Percentiles rank a stretch among this genome's conserved stretches.
Evolutionary conservation across 2,797 vertebrate species (phyloP).

Genomic region (Sebastes matsubarae): DNA sequence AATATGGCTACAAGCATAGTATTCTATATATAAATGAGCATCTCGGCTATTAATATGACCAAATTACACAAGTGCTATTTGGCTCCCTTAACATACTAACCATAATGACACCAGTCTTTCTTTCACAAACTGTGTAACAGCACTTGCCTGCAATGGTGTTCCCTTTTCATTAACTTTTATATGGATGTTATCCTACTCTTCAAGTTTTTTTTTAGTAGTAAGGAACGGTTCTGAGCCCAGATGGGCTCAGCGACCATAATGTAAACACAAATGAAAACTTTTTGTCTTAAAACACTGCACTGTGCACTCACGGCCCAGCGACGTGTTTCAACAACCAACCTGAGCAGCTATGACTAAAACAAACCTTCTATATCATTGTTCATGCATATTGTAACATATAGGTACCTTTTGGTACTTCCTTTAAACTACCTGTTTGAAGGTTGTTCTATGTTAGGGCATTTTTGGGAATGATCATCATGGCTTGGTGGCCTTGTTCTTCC

Average conservation of each 20-base stretch:
- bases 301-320: slow-evolving; percentile 16
- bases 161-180: neutral
- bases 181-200: neutral
- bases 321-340: slow-evolving; percentile 33
- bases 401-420: slow-evolving; percentile 24
- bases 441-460: slow-evolving; percentile 37
- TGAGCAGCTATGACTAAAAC: slow-evolving; percentile 56
- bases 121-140: slow-evolving; percentile 8
- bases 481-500: slow-evolving; percentile 55
- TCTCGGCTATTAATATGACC: slow-evolving; percentile 20
- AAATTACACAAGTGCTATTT: slow-evolving; percentile 20
- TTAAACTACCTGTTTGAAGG: slow-evolving; percentile 37
- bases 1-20: slow-evolving; percentile 36
- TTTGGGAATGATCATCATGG: slow-evolving; percentile 51
- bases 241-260: slow-evolving; percentile 11
- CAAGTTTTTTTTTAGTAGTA: neutral
- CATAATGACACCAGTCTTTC: neutral
- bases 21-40: slow-evolving; percentile 15
- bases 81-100: neutral
- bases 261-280: slow-evolving; percentile 38
- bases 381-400: slow-evolving; percentile 48
- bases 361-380: slow-evolving; percentile 48
- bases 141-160: neutral
- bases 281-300: slow-evolving; percentile 7
- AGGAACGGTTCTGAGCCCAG: neutral